Conservation (phyloP, 2,113 vertebrate genomes). For the Equus quagga region DNA sequence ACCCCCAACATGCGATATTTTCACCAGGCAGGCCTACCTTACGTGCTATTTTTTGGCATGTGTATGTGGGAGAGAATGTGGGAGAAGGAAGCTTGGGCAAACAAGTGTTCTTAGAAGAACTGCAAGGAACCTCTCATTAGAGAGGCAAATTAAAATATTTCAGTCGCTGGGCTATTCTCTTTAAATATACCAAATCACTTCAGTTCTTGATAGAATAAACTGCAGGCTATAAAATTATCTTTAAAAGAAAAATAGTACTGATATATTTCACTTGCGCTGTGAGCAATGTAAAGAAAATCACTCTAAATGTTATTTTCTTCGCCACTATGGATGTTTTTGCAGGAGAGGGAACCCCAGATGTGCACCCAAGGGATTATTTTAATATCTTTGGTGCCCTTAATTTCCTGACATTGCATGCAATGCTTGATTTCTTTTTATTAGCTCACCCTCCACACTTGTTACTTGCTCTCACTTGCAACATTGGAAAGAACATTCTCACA, state of each 20-base stretch:
- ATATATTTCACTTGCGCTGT: conserved; percentile 18
- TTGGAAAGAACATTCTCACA: background rate
- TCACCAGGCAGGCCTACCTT: background rate
- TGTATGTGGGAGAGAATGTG: conserved; percentile 64
- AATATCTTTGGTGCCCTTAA: background rate
- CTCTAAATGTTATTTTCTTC: conserved; percentile 44
- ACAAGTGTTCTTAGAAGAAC: conserved; percentile 74
- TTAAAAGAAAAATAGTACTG: background rate
- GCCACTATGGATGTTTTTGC: background rate
- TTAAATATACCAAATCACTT: conserved; percentile 63
- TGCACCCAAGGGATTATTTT: conserved; percentile 43
- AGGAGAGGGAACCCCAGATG: background rate
- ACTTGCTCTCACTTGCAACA: background rate
- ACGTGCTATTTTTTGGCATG: background rate
- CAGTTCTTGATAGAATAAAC: conserved; percentile 59
- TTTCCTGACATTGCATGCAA: background rate
- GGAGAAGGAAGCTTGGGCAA: conserved; percentile 68
- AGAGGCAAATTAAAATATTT: conserved; percentile 74
- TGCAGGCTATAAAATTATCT: conserved; percentile 6
- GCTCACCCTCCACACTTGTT: background rate
- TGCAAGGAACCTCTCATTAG: conserved; percentile 69
- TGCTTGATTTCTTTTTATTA: conserved; percentile 41
- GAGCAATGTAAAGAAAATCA: conserved; percentile 1
- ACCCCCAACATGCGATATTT: background rate
- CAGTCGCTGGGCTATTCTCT: conserved; percentile 46